phyloP scores from a whole-genome alignment of 2,888 invertebrate species.

The Plebejus melissa region DNA sequence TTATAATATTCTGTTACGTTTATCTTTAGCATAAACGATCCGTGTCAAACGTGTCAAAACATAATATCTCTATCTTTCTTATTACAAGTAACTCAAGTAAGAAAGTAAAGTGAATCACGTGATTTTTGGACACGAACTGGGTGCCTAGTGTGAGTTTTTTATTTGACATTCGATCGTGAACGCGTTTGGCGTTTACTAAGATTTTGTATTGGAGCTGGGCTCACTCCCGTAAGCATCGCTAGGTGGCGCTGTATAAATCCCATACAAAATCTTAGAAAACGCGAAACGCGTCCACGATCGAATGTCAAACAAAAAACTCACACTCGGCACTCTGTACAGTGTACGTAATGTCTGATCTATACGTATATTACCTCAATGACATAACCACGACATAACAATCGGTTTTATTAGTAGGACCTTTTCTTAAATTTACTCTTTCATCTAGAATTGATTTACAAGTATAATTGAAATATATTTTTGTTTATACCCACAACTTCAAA shows the following conservation, averaged over 20 bases:
- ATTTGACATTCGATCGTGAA: too few relatives aligned
- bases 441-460: neutral
- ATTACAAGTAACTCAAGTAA: neutral
- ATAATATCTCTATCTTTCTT: neutral
- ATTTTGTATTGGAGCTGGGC: too few relatives aligned
- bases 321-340: neutral
- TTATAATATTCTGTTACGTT: neutral
- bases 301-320: too few relatives aligned
- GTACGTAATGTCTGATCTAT: neutral
- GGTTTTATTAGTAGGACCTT: neutral
- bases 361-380: slow-evolving; percentile 9
- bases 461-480: slow-evolving; percentile 12
- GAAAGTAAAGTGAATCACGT: slow-evolving; percentile 1
- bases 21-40: neutral
- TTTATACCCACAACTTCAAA: neutral
- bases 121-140: neutral
- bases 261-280: too few relatives aligned
- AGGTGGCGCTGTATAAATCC: too few relatives aligned
- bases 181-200: too few relatives aligned
- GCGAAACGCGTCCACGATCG: too few relatives aligned
- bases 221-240: too few relatives aligned
- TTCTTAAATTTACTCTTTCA: neutral
- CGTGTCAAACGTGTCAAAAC: neutral
- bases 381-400: neutral
- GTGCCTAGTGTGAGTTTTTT: too few relatives aligned